A percentile compares a stretch with the other conserved stretches of the same genome.
Conservation (phyloP, 2,113 vertebrate genomes). For the Colaptes auratus region DNA sequence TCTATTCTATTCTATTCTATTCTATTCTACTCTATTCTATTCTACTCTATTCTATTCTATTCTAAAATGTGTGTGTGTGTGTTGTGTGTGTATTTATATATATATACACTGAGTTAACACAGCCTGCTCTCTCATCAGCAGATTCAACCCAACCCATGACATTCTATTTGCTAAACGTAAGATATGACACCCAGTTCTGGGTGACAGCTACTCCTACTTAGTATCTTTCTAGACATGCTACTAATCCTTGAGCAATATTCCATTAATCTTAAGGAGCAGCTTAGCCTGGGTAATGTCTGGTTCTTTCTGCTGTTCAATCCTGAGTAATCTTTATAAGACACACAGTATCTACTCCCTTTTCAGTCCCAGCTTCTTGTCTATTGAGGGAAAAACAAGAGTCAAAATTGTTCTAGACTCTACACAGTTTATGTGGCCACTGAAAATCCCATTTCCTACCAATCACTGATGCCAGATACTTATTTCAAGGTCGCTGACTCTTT, state of each 20-base stretch:
- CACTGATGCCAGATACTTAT: not conserved
- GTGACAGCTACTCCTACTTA: not conserved
- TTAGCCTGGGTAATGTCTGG: not conserved
- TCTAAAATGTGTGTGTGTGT: no score
- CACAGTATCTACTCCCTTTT: not conserved
- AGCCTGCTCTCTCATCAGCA: no score
- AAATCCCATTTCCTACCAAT: not conserved
- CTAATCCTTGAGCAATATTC: constrained; percentile 1
- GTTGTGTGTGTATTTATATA: not conserved
- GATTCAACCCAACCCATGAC: no score
- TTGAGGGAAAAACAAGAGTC: not conserved
- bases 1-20: no score
- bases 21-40: no score
- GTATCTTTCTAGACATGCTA: not conserved
- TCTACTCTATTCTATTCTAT: no score
- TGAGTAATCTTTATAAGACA: not conserved
- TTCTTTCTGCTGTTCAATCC: not conserved
- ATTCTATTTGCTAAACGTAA: not conserved
- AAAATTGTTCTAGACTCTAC: not conserved
- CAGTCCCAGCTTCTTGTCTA: not conserved
- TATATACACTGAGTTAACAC: not conserved
- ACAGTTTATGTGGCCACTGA: not conserved
- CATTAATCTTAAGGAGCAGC: not conserved
- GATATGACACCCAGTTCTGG: not conserved
- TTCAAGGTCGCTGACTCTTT: not conserved